phyloP scores from a whole-genome alignment of 2,113 vertebrate species.

The Calyptomena viridis region DNA sequence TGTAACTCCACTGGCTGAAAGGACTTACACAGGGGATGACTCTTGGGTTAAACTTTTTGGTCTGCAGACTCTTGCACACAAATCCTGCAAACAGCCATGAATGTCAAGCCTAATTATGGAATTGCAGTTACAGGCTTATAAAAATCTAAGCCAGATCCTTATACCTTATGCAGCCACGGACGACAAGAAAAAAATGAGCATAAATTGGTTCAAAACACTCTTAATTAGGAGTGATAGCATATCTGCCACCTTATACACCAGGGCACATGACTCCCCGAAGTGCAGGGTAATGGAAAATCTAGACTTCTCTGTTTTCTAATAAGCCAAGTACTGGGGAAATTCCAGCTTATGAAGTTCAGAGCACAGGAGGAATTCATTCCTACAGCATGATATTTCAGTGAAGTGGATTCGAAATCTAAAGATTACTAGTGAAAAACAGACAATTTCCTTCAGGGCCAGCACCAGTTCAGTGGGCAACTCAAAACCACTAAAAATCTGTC shows the following conservation, averaged over 20 bases:
- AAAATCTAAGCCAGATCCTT: constrained; percentile 7
- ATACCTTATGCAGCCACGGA: background rate
- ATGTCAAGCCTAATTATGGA: constrained; percentile 33
- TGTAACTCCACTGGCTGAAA: constrained; percentile 41
- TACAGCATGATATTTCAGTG: constrained; percentile 8
- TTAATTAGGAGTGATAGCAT: background rate
- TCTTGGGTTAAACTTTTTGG: constrained; percentile 23
- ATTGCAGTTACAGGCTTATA: background rate
- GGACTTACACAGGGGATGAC: constrained; percentile 2
- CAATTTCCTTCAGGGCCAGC: background rate
- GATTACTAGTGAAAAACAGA: background rate
- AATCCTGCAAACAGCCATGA: constrained; percentile 36
- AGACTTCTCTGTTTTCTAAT: background rate
- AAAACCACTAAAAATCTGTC: background rate
- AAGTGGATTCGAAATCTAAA: background rate
- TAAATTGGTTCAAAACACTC: background rate
- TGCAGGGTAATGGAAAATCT: constrained; percentile 41
- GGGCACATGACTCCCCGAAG: constrained; percentile 5
- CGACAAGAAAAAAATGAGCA: background rate
- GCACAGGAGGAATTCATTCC: constrained; percentile 26
- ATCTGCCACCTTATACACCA: background rate
- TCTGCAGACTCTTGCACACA: background rate
- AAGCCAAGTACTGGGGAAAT: constrained; percentile 24
- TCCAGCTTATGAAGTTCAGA: constrained; percentile 45
- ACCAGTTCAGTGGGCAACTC: background rate